phyloP scores from a whole-genome alignment of 2,888 invertebrate species.

The Stenurella melanura region DNA sequence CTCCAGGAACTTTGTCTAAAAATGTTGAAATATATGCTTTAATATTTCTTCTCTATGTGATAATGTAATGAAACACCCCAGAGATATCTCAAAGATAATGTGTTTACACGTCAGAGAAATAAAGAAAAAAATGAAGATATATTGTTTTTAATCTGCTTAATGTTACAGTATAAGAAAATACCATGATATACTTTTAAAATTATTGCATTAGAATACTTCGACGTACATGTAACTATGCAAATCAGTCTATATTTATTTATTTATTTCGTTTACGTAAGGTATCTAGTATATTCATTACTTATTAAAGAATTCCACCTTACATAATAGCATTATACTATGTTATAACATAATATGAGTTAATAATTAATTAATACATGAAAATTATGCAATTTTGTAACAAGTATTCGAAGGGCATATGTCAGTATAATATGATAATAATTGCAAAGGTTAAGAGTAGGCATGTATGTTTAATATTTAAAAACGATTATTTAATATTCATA shows the following conservation, averaged over 20 bases:
- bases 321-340: constrained; percentile 21
- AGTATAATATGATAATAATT: constrained; percentile 12
- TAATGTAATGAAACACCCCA: constrained; percentile 20
- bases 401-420: constrained; percentile 30
- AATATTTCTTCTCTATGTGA: constrained; percentile 7
- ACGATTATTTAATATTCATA: constrained; percentile 31
- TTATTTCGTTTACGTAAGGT: constrained; percentile 22
- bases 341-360: constrained; percentile 32
- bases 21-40: constrained; percentile 13
- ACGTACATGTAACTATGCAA: constrained; percentile 4
- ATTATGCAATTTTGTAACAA: constrained; percentile 34
- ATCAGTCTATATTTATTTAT: constrained; percentile 25
- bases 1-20: background rate
- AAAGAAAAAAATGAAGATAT: constrained; percentile 6
- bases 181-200: background rate
- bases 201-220: background rate
- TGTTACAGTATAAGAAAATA: background rate
- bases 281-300: constrained; percentile 10
- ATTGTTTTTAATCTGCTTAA: constrained; percentile 16
- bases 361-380: constrained; percentile 22
- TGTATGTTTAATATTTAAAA: constrained; percentile 6
- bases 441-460: constrained; percentile 27
- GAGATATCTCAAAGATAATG: constrained; percentile 24
- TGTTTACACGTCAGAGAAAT: background rate
- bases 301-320: constrained; percentile 18